phyloP scores from a whole-genome alignment of 35 echinoderm and acorn worm genomes.

The Apostichopus parvimensis region DNA sequence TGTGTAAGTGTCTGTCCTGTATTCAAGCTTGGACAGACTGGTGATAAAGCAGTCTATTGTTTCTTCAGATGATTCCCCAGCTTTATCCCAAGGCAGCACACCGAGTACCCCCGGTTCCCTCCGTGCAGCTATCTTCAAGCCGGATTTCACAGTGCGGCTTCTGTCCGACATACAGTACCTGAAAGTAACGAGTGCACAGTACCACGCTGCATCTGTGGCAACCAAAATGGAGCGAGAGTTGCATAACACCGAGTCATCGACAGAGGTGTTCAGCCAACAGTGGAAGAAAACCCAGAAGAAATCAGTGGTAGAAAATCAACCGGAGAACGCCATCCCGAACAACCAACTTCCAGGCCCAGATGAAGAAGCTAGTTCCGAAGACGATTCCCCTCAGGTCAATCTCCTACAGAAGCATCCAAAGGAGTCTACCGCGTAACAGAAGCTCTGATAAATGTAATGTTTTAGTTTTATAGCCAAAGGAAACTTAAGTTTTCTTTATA shows the following conservation, averaged over 20 bases:
- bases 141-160: slow-evolving; percentile 85
- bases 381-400: slow-evolving; percentile 23
- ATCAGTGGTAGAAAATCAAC: slow-evolving; percentile 10
- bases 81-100: slow-evolving; percentile 31
- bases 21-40: too few species aligned
- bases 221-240: slow-evolving; percentile 82
- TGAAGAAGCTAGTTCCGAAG: slow-evolving; percentile 16
- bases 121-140: slow-evolving; percentile 50
- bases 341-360: slow-evolving; percentile 1
- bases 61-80: slow-evolving; percentile 20
- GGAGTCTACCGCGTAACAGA: neutral
- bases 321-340: slow-evolving; percentile 21
- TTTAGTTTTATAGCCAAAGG: neutral
- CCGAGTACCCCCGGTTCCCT: slow-evolving; percentile 51
- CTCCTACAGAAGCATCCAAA: slow-evolving; percentile 28
- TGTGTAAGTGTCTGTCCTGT: too few species aligned
- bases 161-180: slow-evolving; percentile 80
- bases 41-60: too few species aligned
- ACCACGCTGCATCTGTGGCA: slow-evolving; percentile 66
- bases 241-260: slow-evolving; percentile 16
- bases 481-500: neutral
- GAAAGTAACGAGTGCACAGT: slow-evolving; percentile 62
- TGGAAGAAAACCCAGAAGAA: slow-evolving; percentile 76
- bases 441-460: neutral
- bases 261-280: slow-evolving; percentile 74